These are phyloP conservation scores for Myioborus miniatus DNA, from an alignment of 2,797 vertebrate species.

Conservation along the genomic window DNA sequence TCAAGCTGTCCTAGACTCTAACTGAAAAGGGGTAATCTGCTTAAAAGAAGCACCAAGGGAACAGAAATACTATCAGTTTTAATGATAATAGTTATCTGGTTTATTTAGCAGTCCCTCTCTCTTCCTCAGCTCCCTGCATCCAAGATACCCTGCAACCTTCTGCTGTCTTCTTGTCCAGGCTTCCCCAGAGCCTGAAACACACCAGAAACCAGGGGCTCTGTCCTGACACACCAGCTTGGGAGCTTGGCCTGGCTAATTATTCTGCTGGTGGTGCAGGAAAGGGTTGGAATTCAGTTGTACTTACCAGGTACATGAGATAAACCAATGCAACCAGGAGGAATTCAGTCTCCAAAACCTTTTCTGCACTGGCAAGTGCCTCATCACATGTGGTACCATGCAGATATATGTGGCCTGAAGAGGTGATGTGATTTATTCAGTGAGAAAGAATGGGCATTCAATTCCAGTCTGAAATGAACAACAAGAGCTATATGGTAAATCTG, in stretches of 20 bases:
- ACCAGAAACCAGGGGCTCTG: neutral
- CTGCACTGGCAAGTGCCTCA: neutral
- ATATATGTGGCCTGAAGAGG: neutral
- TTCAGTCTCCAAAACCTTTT: neutral
- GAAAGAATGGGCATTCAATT: neutral
- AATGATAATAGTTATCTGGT: neutral
- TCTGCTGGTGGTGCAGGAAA: neutral
- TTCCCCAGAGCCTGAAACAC: neutral
- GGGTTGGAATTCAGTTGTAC: neutral
- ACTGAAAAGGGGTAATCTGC: neutral
- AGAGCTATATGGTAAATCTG: neutral
- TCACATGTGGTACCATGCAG: neutral
- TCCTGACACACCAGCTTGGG: rapidly evolving
- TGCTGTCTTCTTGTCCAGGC: neutral
- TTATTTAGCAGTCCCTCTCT: neutral
- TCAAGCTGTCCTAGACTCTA: neutral
- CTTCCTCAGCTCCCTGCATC: neutral
- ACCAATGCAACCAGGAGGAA: neutral
- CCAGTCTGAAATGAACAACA: neutral
- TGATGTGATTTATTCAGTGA: neutral
- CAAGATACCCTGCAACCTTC: neutral
- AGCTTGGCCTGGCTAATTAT: neutral
- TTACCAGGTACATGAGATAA: neutral
- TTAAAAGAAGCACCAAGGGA: neutral
- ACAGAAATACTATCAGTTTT: neutral